Base-by-base conservation (phyloP, 2,113 vertebrate species). In the Mixornis gularis region DNA sequence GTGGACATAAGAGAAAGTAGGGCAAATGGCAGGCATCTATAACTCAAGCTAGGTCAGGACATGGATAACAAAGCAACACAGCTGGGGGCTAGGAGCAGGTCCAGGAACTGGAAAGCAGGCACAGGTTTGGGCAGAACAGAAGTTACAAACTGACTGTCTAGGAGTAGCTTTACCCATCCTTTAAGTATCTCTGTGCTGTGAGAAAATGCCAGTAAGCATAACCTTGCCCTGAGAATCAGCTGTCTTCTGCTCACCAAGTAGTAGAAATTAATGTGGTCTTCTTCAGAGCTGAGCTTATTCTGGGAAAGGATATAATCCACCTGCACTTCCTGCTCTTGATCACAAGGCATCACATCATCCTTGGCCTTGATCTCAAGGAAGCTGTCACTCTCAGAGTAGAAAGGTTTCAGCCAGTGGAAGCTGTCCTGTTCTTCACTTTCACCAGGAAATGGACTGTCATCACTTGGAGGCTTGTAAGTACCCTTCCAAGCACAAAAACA, bases 161-260 rank as follows among this genome's bases (percentile, higher is more conserved):
- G 16, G 22, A 60, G 20, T 18, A 72, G 18, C 25, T 89, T 58
- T 52, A 26, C 18, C 29, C 56, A 68, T 76, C 17, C 17, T 6
- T 4, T 32, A 22, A 64, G 36, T 56, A 60, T 13, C 40, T 64
- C 10, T 24, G n/a, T 58, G 32, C 17, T 68, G 7, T 74, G 19
- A 46, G 43, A 59, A 83, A 89, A 66, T 25, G 5, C 14, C 46
- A 82, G 38, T 20, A 74, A 52, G 44, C 22, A 22, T 16, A 64
- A 44, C 14, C 17, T 76, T 82, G 53, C 40, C 69, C 74, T 36
- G 7, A 60, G 19, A 77, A 56, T 69, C 49, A 82, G 22, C 16
- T 89, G 24, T 74, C 26, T 79, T 85, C 70, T 80, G 27, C 98
- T 97, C 68, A 97, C 97, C 79, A 96, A 86, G 55, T 97, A 98